phyloP scores from a whole-genome alignment of 2,113 vertebrate species.

The Hippotragus niger region DNA sequence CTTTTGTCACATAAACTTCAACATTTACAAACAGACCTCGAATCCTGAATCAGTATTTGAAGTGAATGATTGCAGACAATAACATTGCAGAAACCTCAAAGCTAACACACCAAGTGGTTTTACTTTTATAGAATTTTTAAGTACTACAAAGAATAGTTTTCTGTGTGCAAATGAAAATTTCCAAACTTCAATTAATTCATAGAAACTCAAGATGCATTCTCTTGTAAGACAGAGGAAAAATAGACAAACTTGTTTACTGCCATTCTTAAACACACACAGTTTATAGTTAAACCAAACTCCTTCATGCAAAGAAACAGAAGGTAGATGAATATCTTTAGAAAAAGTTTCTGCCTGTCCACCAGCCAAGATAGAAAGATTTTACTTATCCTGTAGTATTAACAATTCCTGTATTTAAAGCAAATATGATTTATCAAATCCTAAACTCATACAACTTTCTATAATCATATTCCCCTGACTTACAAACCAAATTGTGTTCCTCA shows the following conservation, averaged over 20 bases:
- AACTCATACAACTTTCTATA: background rate
- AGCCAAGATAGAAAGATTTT: background rate
- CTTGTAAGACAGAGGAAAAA: background rate
- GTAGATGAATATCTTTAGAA: background rate
- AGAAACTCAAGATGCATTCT: constrained; percentile 9
- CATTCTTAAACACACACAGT: background rate
- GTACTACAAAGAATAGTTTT: background rate
- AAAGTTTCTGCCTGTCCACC: background rate
- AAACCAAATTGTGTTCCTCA: background rate
- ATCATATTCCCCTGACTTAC: background rate
- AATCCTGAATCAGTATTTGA: background rate
- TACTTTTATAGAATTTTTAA: background rate
- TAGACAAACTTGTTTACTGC: constrained; percentile 23
- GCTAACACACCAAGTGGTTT: background rate
- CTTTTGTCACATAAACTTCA: background rate
- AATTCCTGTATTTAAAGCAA: background rate
- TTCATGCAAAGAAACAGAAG: constrained; percentile 15
- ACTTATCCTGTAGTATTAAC: background rate
- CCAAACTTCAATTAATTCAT: constrained; percentile 35
- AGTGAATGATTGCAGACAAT: background rate
- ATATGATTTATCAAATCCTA: background rate
- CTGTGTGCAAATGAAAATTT: background rate
- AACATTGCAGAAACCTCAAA: background rate
- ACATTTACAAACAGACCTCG: background rate
- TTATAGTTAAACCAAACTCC: background rate